phyloP scores from a whole-genome alignment of 2,113 vertebrate species.

The Fregetta grallaria region DNA sequence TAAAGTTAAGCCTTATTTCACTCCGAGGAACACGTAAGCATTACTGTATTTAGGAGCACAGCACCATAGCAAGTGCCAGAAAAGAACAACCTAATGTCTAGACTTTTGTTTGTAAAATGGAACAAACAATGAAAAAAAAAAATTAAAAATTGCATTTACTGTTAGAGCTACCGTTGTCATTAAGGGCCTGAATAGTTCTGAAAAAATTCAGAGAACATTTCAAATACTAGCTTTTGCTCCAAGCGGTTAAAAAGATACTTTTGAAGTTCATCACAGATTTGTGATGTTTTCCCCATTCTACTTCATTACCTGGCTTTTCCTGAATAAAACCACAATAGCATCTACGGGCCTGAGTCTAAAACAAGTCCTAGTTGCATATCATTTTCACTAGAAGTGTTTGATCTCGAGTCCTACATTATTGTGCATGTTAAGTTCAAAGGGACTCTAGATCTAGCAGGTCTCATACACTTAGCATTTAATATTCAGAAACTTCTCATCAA shows the following conservation, averaged over 20 bases:
- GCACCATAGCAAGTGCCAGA: not conserved
- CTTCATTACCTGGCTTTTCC: not conserved
- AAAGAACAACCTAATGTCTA: not conserved
- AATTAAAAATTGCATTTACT: not conserved
- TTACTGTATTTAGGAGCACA: not conserved
- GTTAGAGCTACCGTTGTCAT: not conserved
- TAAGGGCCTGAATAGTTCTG: not conserved
- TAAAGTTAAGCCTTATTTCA: not conserved
- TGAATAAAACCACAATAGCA: not conserved
- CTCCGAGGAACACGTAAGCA: not conserved
- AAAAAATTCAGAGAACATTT: not conserved
- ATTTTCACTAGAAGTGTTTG: not conserved
- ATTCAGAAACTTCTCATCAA: conserved; percentile 14
- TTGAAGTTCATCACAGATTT: not conserved
- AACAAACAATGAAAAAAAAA: not conserved
- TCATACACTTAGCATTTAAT: not conserved
- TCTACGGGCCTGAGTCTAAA: not conserved
- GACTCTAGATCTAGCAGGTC: not conserved
- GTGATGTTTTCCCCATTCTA: not conserved
- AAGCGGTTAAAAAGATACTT: not conserved
- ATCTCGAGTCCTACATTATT: not conserved
- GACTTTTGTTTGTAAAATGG: not conserved
- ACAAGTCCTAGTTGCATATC: not conserved
- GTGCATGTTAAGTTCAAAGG: conserved; percentile 13
- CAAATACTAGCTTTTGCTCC: not conserved